A percentile compares a stretch with the other conserved stretches of the same genome.
Evolutionary conservation across 1,140 invertebrate genomes (phyloP).

Genomic region (Wasmannia auropunctata): DNA sequence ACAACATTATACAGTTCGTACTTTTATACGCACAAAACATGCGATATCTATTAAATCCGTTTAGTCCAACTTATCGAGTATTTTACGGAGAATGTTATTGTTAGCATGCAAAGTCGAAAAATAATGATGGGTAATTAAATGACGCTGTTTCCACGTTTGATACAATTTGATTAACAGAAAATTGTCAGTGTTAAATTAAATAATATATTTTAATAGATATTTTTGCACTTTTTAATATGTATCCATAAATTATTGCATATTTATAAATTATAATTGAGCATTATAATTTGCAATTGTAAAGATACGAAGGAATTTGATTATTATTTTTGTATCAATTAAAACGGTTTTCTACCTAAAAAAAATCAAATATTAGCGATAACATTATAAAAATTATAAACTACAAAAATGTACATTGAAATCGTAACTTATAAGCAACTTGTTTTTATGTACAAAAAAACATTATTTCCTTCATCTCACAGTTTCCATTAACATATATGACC

Average conservation of each 20-base stretch:
- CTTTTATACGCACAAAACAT: not conserved
- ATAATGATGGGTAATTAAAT: not conserved
- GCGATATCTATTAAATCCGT: not conserved
- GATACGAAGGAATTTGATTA: not conserved
- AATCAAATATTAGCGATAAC: not conserved
- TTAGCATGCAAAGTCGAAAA: not conserved
- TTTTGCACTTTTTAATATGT: not conserved
- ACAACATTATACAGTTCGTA: conserved; percentile 45
- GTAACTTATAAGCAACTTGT: not conserved
- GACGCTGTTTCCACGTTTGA: not conserved
- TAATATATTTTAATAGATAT: not conserved
- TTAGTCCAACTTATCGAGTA: not conserved
- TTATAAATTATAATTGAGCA: not conserved
- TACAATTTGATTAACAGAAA: not conserved
- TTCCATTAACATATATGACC: not conserved
- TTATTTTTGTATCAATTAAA: not conserved
- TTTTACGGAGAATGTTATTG: not conserved
- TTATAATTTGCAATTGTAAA: not conserved
- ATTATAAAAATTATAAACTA: not conserved
- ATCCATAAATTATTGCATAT: not conserved
- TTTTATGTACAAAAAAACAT: not conserved
- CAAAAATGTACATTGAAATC: not conserved
- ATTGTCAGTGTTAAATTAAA: not conserved
- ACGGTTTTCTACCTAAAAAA: not conserved
- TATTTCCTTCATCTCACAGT: not conserved